Percentiles rank a stretch among this genome's conserved stretches.
phyloP scores from a whole-genome alignment of 30 jellyfish, hydroid and myxozoan species.

The Pseudorhiza aurosa region DNA sequence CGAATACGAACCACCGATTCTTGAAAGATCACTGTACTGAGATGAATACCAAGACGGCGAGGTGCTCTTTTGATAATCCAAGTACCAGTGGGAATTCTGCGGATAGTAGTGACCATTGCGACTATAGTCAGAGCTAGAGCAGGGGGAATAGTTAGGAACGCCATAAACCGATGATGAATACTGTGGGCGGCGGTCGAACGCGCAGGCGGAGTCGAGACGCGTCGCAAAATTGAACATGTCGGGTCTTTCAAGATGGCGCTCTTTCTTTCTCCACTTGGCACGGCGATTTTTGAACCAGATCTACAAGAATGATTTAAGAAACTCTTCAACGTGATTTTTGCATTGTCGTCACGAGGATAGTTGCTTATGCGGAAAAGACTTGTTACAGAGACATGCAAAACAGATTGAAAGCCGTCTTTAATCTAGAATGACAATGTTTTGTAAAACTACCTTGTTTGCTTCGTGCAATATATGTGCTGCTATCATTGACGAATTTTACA shows the following conservation, averaged over 20 bases:
- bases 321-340: too few species aligned
- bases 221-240: constrained; percentile 83
- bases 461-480: too few species aligned
- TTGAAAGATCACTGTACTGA: constrained; percentile 67
- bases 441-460: too few species aligned
- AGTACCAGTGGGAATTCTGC: constrained; percentile 82
- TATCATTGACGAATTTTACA: too few species aligned
- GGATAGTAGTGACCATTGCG: constrained; percentile 76
- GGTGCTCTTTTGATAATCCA: constrained; percentile 78
- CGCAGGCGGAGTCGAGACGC: constrained; percentile 85
- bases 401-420: too few species aligned
- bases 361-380: too few species aligned
- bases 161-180: constrained; percentile 79
- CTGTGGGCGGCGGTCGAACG: constrained; percentile 83
- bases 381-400: too few species aligned
- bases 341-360: too few species aligned
- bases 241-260: constrained; percentile 96
- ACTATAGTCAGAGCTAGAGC: constrained; percentile 70
- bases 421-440: too few species aligned
- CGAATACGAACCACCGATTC: constrained; percentile 72
- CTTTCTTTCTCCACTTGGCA: constrained; percentile 97
- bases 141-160: constrained; percentile 69
- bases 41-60: constrained; percentile 85
- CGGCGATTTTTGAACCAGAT: constrained; percentile 97
- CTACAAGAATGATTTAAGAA: constrained; percentile 23